Evolutionary conservation across 2,888 invertebrate species (phyloP).

Genomic region (Andrena haemorrhoa): DNA sequence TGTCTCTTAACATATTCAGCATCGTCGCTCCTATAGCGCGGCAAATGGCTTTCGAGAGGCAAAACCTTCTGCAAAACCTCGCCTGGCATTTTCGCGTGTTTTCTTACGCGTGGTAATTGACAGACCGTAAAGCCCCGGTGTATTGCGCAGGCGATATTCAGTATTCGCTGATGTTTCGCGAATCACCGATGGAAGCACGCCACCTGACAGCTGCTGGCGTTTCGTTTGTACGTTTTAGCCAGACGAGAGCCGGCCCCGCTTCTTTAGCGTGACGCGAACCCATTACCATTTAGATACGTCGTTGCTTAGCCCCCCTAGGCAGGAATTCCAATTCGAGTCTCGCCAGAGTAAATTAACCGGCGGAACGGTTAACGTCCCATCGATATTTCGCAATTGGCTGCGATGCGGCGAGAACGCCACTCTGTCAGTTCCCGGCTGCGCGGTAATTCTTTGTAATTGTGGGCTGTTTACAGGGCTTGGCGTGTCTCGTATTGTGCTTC

Average conservation of each 20-base stretch:
- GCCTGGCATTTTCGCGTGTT: slow-evolving; percentile 16
- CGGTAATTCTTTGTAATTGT: background rate
- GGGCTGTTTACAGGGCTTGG: slow-evolving; percentile 4
- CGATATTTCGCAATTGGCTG: slow-evolving; percentile 45
- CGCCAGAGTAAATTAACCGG: slow-evolving; percentile 42
- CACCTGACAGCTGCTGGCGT: slow-evolving; percentile 24
- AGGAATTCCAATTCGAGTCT: slow-evolving; percentile 53
- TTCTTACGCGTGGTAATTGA: slow-evolving; percentile 19
- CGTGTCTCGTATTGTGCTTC: background rate
- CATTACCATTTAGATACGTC: slow-evolving; percentile 57
- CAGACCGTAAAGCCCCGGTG: background rate
- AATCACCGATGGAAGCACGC: slow-evolving; percentile 23
- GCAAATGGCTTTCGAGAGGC: background rate
- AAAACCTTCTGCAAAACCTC: background rate
- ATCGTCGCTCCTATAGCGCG: background rate
- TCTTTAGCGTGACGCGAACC: slow-evolving; percentile 46
- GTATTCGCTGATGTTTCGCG: slow-evolving; percentile 10
- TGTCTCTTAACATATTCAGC: slow-evolving; percentile 24
- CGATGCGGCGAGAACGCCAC: slow-evolving; percentile 16
- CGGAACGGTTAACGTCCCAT: slow-evolving; percentile 26
- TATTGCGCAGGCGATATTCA: slow-evolving; percentile 7
- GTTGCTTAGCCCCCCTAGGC: slow-evolving; percentile 39
- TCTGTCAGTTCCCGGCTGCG: slow-evolving; percentile 9
- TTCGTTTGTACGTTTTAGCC: background rate
- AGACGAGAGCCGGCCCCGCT: slow-evolving; percentile 16